Evolutionary conservation across 2,888 invertebrate species (phyloP).

Genomic region (Amiota minor): DNA sequence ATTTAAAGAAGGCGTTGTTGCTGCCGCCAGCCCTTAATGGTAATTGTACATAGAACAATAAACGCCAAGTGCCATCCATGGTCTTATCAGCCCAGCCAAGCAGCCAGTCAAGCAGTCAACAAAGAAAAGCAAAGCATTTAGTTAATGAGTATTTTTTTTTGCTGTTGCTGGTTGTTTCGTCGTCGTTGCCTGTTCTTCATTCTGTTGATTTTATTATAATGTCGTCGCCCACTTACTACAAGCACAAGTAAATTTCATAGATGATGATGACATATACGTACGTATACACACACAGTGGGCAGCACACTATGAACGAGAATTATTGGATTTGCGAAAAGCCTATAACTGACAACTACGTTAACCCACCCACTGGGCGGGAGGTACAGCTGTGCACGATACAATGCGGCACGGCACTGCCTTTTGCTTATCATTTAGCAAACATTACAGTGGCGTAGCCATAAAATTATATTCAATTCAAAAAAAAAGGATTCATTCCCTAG

Average conservation of each 20-base stretch:
- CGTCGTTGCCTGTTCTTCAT: too few species aligned
- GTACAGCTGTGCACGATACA: conserved; percentile 21
- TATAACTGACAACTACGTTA: conserved; percentile 46
- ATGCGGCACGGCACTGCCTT: not conserved
- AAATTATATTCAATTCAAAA: too few species aligned
- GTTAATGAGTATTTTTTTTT: conserved; percentile 31
- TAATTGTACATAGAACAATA: conserved; percentile 11
- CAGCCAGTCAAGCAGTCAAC: not conserved
- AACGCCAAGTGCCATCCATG: conserved; percentile 2
- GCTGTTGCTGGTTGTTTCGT: too few species aligned
- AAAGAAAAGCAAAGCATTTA: conserved; percentile 16
- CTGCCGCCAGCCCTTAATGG: conserved; percentile 19
- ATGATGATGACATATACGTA: not conserved
- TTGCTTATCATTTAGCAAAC: conserved; percentile 39
- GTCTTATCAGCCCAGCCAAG: not conserved
- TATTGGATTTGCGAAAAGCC: conserved; percentile 47
- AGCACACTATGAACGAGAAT: conserved; percentile 36
- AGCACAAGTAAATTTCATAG: conserved; percentile 20
- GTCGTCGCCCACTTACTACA: conserved; percentile 40
- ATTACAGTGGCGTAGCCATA: conserved; percentile 47
- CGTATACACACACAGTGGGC: conserved; percentile 16
- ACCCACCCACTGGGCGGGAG: conserved; percentile 59
- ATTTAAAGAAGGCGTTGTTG: conserved; percentile 1
- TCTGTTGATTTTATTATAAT: too few species aligned
- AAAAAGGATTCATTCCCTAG: too few species aligned